These are phyloP conservation scores for Ligdia adustata DNA, from an alignment of 2,888 invertebrate species.

Conservation along the genomic window DNA sequence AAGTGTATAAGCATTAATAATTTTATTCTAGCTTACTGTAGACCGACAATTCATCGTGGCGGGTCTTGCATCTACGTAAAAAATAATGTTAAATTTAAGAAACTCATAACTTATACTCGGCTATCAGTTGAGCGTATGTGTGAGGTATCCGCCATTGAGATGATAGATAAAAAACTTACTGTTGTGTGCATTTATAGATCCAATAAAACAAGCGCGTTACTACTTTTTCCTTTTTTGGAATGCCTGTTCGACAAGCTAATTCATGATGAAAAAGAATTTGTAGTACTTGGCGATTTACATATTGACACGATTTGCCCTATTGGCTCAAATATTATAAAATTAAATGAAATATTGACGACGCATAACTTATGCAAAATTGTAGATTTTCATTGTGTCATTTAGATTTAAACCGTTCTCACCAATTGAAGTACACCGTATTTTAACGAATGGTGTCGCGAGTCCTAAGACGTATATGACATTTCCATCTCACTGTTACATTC, in stretches of 20 bases:
- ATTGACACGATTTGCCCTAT: neutral
- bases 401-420: neutral
- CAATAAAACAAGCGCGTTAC: neutral
- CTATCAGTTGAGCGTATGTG: no score
- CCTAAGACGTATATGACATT: slow-evolving; percentile 9
- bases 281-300: neutral
- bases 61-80: neutral
- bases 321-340: neutral
- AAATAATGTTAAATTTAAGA: neutral
- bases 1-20: neutral
- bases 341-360: neutral
- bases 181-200: neutral
- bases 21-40: neutral
- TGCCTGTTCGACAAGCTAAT: neutral
- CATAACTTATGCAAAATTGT: neutral
- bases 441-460: neutral
- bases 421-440: neutral
- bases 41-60: neutral
- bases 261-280: neutral
- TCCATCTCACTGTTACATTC: neutral
- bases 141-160: neutral
- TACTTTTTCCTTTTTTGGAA: neutral
- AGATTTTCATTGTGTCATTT: neutral
- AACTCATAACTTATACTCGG: neutral
- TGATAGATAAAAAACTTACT: neutral